Base-by-base conservation (phyloP, 2,888 invertebrate genomes). In the Pseudococcus jackbeardsleyi region DNA sequence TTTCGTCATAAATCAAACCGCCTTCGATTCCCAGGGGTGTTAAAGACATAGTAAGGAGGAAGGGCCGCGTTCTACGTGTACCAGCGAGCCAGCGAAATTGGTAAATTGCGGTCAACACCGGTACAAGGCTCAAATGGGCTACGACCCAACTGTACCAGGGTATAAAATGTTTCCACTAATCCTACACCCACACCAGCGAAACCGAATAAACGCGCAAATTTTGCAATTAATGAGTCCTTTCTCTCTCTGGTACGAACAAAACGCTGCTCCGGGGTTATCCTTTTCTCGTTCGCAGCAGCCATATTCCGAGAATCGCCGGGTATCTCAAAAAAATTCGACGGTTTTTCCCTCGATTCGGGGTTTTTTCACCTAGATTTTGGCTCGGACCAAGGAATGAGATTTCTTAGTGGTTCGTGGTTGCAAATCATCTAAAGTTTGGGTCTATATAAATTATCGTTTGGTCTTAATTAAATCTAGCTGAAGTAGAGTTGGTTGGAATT, bases 161-260 rank as follows among this genome's bases (percentile, higher is more conserved):
- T 86, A 42, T 42, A 68, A 42, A 85, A 54, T 64, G 42, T 19
- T 85, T 39, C 86, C 42, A 64, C 46, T 86, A 86, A 86, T 86
- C 86, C 86, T 68, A 48, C 86, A 68, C 42, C 86, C 86, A 64
- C 26, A 42, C 68, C 46, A 64, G 86, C 6, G 8, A 64, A 72
- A 42, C 68, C 39, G 26, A 77, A 22, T 68, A 68, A 19, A 68
- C 77, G 64, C 86, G 86, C 72, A 86, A 86, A 86, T 86, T 68
- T 86, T 12, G 86, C 77, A 42, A 86, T 86, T 86, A 86, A 86
- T 86, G 86, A 77, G 46, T 46, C 86, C 86, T 59, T 48, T 42
- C 11, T 68, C 8, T 68, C 3, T n/a, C 42, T 42, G 26, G 5
- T 1, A 22, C 19, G 11, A 26, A 72, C 33, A 64, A 64, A 64